Conservation (phyloP, 2,797 vertebrate species). For the Lerista edwardsae region DNA sequence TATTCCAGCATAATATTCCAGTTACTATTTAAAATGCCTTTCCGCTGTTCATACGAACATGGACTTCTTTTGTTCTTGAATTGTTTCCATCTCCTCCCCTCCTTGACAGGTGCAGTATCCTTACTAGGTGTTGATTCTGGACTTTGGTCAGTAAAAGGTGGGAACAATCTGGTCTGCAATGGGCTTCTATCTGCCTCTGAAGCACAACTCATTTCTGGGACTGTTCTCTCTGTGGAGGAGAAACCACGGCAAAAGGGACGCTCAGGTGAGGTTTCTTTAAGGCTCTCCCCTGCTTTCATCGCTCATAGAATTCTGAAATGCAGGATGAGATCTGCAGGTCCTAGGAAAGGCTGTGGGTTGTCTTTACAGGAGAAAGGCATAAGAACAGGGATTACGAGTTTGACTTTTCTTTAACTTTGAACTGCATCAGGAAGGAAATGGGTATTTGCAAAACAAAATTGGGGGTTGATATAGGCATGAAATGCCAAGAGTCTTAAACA, state of each 20-base stretch:
- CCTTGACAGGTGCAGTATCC: conserved; percentile 84
- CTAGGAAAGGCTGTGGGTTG: too few relatives aligned
- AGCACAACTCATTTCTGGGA: conserved; percentile 84
- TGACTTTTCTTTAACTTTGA: too few relatives aligned
- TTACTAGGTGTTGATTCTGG: conserved; percentile 81
- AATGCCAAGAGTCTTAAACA: too few relatives aligned
- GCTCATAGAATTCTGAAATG: too few relatives aligned
- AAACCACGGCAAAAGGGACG: conserved; percentile 77
- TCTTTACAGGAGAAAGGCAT: too few relatives aligned
- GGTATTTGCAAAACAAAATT: too few relatives aligned
- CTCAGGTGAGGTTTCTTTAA: conserved; percentile 76
- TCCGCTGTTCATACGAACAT: neutral
- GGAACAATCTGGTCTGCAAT: conserved; percentile 88
- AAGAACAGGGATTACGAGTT: too few relatives aligned
- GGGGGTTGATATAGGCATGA: too few relatives aligned
- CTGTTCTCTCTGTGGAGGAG: conserved; percentile 82
- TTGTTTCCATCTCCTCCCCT: neutral
- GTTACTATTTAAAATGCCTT: neutral
- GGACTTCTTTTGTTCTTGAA: neutral
- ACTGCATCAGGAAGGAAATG: too few relatives aligned
- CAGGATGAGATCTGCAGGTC: neutral
- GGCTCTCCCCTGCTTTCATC: neutral
- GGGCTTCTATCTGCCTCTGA: conserved; percentile 88
- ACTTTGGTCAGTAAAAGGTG: conserved; percentile 91
- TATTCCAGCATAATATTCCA: neutral